These are phyloP conservation scores for Melipona beecheii DNA, from an alignment of 2,888 invertebrate species.

Conservation along the genomic window DNA sequence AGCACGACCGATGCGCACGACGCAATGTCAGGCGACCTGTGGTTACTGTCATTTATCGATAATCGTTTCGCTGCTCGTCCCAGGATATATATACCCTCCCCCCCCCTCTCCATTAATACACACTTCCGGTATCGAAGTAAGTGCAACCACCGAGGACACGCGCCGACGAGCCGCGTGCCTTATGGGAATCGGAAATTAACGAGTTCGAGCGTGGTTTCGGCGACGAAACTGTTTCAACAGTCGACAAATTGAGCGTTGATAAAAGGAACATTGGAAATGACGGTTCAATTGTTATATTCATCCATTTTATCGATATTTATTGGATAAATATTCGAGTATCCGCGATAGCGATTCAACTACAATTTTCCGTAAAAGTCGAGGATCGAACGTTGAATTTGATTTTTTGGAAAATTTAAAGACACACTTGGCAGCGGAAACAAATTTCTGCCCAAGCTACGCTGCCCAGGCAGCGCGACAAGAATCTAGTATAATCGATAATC, in stretches of 20 bases:
- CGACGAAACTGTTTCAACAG: background rate
- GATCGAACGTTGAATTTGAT: too few relatives aligned
- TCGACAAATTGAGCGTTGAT: background rate
- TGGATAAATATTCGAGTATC: too few relatives aligned
- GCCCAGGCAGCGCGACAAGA: too few relatives aligned
- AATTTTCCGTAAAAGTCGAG: too few relatives aligned
- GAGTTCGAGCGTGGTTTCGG: background rate
- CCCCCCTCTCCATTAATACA: constrained; percentile 46
- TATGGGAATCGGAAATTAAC: constrained; percentile 35
- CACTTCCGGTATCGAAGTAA: constrained; percentile 55
- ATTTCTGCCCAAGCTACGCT: too few relatives aligned
- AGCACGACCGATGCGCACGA: constrained; percentile 52
- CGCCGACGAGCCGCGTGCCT: constrained; percentile 14
- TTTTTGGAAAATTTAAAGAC: too few relatives aligned
- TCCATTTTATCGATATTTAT: too few relatives aligned
- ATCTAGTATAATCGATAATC: too few relatives aligned
- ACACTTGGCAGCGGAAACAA: too few relatives aligned
- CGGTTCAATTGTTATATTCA: too few relatives aligned
- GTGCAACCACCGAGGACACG: constrained; percentile 28
- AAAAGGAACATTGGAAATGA: background rate
- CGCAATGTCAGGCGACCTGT: constrained; percentile 77
- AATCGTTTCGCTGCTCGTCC: constrained; percentile 72
- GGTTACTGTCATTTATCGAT: constrained; percentile 80
- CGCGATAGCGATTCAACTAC: too few relatives aligned
- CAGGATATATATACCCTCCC: constrained; percentile 56